Conservation (phyloP, 2,888 invertebrate genomes). For the Plagiodera versicolora region DNA sequence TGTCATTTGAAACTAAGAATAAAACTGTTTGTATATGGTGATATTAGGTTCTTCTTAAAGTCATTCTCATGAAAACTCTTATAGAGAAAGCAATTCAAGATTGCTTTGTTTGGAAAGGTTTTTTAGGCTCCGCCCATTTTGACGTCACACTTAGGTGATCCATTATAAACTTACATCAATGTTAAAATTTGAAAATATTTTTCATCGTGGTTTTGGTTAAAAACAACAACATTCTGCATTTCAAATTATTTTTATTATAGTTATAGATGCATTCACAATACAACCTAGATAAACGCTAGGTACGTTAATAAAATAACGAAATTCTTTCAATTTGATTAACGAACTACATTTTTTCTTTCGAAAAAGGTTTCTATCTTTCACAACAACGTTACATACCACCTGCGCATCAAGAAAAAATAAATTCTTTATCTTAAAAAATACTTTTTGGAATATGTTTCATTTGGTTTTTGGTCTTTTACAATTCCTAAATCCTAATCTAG, state of each 20-base stretch:
- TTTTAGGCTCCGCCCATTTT: no score
- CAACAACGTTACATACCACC: conserved; percentile 28
- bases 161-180: no score
- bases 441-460: conserved; percentile 17
- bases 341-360: conserved; percentile 20
- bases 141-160: no score
- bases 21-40: no score
- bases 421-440: conserved; percentile 21
- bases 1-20: no score
- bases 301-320: conserved; percentile 26
- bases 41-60: no score
- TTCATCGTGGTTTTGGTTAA: no score
- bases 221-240: not conserved
- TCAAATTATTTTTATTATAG: conserved; percentile 23
- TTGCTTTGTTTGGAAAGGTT: no score
- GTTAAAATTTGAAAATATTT: no score
- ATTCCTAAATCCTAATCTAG: conserved; percentile 23
- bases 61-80: no score
- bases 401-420: conserved; percentile 21
- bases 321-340: conserved; percentile 25
- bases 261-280: conserved; percentile 25
- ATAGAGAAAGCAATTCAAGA: no score
- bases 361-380: conserved; percentile 21
- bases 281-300: conserved; percentile 27
- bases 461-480: conserved; percentile 25